Percentiles rank a stretch among this genome's conserved stretches.
These are phyloP conservation scores for Rattus rattus DNA, from an alignment of 2,113 vertebrate species.

Conservation along the genomic window DNA sequence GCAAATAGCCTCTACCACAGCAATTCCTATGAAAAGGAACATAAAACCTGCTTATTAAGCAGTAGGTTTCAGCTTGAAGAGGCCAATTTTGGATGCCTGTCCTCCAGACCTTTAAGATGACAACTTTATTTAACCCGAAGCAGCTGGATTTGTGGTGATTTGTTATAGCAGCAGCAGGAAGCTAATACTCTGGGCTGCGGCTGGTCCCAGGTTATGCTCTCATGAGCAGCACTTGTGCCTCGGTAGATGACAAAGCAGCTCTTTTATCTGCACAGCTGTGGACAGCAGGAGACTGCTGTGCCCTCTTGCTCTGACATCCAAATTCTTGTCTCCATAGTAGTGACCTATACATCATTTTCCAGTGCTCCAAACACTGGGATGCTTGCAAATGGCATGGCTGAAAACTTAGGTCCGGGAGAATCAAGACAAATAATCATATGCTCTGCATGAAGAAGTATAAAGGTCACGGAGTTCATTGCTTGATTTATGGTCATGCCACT, in stretches of 20 bases:
- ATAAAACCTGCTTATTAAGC: not conserved
- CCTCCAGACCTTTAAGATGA: not conserved
- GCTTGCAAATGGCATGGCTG: not conserved
- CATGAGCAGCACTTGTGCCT: not conserved
- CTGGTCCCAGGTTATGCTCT: fast-evolving
- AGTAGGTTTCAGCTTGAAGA: not conserved
- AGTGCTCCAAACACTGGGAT: too few relatives aligned
- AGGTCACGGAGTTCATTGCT: not conserved
- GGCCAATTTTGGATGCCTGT: not conserved
- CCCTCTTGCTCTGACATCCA: not conserved
- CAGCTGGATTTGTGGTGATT: not conserved
- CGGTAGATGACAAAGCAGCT: not conserved
- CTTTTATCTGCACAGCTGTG: not conserved
- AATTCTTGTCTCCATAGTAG: not conserved
- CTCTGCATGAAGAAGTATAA: not conserved
- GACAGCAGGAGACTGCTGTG: not conserved
- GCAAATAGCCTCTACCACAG: not conserved
- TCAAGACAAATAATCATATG: not conserved
- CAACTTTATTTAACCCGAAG: not conserved
- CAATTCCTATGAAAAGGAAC: not conserved
- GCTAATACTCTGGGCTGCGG: not conserved
- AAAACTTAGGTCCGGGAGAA: not conserved
- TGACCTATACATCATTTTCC: not conserved
- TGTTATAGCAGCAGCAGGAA: not conserved
- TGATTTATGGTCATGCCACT: not conserved